Percentiles rank a stretch among this genome's conserved stretches.
phyloP scores from a whole-genome alignment of 2,113 vertebrate genomes.

The Panurus biarmicus region DNA sequence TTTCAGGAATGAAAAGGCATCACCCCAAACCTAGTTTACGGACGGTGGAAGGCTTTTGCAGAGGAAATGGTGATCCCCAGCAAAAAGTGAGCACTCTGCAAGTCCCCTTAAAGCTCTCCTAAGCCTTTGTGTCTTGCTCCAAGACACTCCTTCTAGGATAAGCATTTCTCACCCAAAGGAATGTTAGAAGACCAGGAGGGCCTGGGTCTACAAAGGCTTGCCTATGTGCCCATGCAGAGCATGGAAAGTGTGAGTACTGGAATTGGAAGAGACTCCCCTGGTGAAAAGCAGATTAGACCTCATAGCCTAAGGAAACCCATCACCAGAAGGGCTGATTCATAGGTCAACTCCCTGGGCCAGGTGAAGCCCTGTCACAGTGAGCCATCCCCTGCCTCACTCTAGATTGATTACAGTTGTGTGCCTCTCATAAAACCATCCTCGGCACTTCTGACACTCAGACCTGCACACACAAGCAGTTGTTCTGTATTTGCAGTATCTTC shows the following conservation, averaged over 20 bases:
- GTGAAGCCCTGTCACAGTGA: neutral
- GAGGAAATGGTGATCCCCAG: neutral
- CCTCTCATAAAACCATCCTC: neutral
- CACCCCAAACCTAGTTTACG: neutral
- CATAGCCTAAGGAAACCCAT: neutral
- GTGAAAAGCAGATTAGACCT: neutral
- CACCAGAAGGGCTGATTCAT: neutral
- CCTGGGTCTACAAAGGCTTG: neutral
- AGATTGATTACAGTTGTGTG: neutral
- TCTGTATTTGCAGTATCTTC: neutral
- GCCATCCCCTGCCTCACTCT: neutral
- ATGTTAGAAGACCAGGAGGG: neutral
- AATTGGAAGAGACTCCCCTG: neutral
- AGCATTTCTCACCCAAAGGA: neutral
- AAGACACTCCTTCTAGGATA: neutral
- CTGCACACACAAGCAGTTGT: neutral
- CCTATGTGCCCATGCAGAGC: neutral
- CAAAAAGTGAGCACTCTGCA: neutral
- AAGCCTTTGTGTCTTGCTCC: neutral
- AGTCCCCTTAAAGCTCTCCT: neutral
- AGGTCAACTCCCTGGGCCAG: neutral
- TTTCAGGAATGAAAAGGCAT: neutral
- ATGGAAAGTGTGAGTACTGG: neutral
- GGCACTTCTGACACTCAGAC: neutral
- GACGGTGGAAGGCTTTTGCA: neutral